Base-by-base conservation (phyloP, 2,797 vertebrate species). In the Sciurus vulgaris region DNA sequence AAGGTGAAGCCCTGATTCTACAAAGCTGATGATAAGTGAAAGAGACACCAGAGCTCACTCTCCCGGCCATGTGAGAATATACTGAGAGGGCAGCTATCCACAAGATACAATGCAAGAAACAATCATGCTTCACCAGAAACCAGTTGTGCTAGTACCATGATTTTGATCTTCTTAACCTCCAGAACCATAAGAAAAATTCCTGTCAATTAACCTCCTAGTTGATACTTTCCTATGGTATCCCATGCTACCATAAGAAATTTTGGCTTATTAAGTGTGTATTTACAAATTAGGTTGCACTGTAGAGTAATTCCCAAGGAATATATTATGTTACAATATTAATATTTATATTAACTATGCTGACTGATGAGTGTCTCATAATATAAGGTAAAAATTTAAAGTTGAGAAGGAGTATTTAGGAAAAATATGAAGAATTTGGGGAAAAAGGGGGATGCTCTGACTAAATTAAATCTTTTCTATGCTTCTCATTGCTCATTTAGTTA, bases 241-340 rank as follows among this genome's bases (percentile, higher is more conserved):
- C 59, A 33, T 38, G 44, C 15, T 56, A 65, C 47, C 56, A 47
- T 6, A 63, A 28, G 5, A 14, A 14, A 2, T 11, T 74, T 73
- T 61, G 24, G 4, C 38, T 73, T 72, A 69, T 67, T 35, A 2
- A 7, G 44, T 65, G 59, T 1, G 0, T 44, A 76, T 73, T 79
- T 47, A 38, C 2, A 88, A 67, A 74, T 65, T 79, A 56, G 18
- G 2, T 38, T 87, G 24, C 72, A 9, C 1, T 61, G 1, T 61
- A 8, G 11, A 61, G 30, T 63, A 38, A 81, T 81, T 79, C n/a
- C n/a, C n/a, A 92, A 94, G 24, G 12, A 51, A 82, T 81, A 59
- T 35, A 76, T 61, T 30, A 65, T 30, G 2, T 22, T 59, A 26
- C 24, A 26, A 10, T 24, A 61, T 61, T 26, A 79, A 78, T 81